A percentile compares a stretch with the other conserved stretches of the same genome.
Conservation (phyloP, 2,797 vertebrate genomes). For the Rhodeus uyekii region DNA sequence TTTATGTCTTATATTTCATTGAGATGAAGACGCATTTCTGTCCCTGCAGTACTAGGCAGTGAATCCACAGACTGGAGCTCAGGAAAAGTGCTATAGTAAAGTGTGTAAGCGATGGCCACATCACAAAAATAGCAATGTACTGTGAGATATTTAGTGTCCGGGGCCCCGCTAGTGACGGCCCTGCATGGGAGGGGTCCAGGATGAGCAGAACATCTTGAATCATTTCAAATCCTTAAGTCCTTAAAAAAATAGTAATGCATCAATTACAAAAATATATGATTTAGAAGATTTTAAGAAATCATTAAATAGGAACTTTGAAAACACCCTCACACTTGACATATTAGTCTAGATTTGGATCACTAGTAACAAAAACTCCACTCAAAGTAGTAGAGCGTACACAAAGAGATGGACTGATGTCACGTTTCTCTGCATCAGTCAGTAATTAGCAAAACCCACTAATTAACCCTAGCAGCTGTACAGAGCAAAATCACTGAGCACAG, state of each 20-base stretch:
- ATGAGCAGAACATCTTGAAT: background rate
- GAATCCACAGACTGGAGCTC: background rate
- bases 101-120: background rate
- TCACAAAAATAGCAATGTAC: background rate
- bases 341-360: background rate
- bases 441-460: conserved; percentile 17
- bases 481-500: conserved; percentile 2
- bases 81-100: background rate
- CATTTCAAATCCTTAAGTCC: background rate
- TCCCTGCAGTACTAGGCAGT: background rate
- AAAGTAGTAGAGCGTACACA: background rate
- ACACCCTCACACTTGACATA: background rate
- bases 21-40: no score
- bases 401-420: background rate
- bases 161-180: background rate
- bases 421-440: background rate
- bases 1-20: no score
- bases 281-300: no score
- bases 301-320: background rate
- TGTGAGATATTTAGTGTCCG: no score
- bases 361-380: background rate
- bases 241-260: background rate
- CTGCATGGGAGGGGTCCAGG: background rate
- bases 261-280: background rate
- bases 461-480: conserved; percentile 1